phyloP scores from a whole-genome alignment of 2,113 vertebrate species.

The Laticauda laticaudata region DNA sequence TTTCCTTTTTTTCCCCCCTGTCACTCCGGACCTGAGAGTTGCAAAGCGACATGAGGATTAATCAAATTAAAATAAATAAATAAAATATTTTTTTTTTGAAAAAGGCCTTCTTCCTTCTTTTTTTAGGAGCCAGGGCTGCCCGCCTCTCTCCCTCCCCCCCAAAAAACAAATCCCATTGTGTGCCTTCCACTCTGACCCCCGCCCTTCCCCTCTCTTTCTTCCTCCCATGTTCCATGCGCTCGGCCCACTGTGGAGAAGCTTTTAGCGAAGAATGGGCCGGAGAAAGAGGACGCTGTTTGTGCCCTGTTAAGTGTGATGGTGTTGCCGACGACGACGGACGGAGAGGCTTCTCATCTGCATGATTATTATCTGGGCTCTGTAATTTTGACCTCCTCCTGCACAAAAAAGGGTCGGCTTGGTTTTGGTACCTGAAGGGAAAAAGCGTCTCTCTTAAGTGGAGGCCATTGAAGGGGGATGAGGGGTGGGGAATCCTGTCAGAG shows the following conservation, averaged over 20 bases:
- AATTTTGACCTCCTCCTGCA: neutral
- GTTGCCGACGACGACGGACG: fast-evolving
- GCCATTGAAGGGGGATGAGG: neutral
- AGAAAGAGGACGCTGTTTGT: conserved; percentile 32
- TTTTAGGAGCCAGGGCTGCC: conserved; percentile 57
- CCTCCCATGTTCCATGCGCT: conserved; percentile 53
- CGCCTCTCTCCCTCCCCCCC: neutral
- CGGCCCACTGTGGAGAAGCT: conserved; percentile 55
- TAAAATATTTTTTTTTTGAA: conserved; percentile 19
- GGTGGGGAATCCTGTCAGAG: neutral
- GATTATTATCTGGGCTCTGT: conserved; percentile 10
- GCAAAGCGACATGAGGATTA: conserved; percentile 72
- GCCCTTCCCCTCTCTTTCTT: conserved; percentile 47
- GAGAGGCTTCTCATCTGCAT: conserved; percentile 10
- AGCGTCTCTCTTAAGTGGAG: neutral
- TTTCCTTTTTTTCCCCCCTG: conserved; percentile 33
- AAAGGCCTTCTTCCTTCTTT: conserved; percentile 65
- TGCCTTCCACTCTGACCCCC: neutral
- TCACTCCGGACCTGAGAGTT: conserved; percentile 74
- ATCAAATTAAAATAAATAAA: conserved; percentile 66
- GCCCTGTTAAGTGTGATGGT: neutral
- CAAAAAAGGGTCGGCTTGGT: neutral
- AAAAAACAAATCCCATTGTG: neutral
- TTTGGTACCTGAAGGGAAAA: neutral
- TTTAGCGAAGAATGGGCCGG: conserved; percentile 60